Evolutionary conservation across 2,113 vertebrate genomes (phyloP).

Genomic region (Myxocyprinus asiaticus): DNA sequence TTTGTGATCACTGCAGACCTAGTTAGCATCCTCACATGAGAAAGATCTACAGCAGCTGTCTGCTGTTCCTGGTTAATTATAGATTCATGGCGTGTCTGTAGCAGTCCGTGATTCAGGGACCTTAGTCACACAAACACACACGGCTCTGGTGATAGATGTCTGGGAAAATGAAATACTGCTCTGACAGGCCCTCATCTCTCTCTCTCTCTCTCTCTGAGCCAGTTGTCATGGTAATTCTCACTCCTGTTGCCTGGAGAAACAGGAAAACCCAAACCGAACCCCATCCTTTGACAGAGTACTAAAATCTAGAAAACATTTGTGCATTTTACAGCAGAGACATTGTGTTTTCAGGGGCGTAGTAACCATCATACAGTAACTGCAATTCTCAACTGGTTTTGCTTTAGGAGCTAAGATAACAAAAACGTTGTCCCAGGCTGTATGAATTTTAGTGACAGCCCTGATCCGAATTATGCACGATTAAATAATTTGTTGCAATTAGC

Average conservation of each 20-base stretch:
- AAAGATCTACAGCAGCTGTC: background rate
- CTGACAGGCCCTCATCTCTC: constrained; percentile 24
- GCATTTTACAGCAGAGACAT: background rate
- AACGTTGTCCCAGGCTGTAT: too few relatives aligned
- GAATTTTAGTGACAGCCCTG: too few relatives aligned
- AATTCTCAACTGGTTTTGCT: too few relatives aligned
- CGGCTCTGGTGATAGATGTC: constrained; percentile 26
- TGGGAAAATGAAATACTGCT: constrained; percentile 26
- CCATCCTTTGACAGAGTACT: constrained; percentile 5
- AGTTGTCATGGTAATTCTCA: constrained; percentile 51
- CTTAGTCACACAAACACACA: constrained; percentile 30
- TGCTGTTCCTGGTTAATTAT: constrained; percentile 2
- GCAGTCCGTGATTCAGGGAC: background rate
- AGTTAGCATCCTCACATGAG: background rate
- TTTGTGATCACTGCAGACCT: background rate
- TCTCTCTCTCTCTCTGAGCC: constrained; percentile 22
- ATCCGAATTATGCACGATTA: too few relatives aligned
- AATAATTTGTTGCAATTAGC: too few relatives aligned
- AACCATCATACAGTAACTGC: background rate
- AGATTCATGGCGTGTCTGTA: background rate
- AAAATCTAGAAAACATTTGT: background rate
- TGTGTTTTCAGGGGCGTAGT: background rate
- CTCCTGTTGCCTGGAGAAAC: constrained; percentile 38
- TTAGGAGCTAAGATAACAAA: too few relatives aligned
- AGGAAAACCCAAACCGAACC: constrained; percentile 4